A percentile compares a stretch with the other conserved stretches of the same genome.
phyloP scores from a whole-genome alignment of 2,888 invertebrate species.

The Tenthredo amoena region DNA sequence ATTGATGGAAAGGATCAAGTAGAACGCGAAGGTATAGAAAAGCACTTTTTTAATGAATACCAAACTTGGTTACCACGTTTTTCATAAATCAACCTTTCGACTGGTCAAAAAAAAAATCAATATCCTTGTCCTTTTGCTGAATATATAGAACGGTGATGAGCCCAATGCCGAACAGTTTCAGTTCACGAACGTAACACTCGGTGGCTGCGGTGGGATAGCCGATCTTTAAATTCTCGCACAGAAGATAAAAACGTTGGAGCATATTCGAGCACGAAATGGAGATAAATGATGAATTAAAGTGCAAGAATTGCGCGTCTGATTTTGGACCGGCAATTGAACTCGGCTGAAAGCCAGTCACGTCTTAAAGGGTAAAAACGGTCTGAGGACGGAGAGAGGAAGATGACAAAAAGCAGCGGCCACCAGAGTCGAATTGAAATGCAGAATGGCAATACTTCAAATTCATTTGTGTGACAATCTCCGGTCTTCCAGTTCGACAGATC shows the following conservation, averaged over 20 bases:
- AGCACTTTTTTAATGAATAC: background rate
- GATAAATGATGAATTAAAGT: background rate
- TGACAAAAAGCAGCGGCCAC: conserved; percentile 1
- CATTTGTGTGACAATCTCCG: conserved; percentile 68
- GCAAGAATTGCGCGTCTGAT: background rate
- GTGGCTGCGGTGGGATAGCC: background rate
- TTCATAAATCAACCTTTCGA: background rate
- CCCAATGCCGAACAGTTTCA: background rate
- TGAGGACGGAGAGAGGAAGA: background rate
- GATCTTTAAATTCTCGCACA: background rate
- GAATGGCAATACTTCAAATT: conserved; percentile 69
- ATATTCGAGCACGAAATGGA: background rate
- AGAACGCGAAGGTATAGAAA: background rate
- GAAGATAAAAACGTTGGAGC: background rate
- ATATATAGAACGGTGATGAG: background rate
- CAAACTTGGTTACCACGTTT: background rate
- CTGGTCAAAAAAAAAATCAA: background rate
- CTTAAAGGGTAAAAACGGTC: background rate
- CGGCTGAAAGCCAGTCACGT: conserved; percentile 25
- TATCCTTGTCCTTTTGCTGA: background rate
- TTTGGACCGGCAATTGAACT: conserved; percentile 23
- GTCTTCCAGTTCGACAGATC: conserved; percentile 59
- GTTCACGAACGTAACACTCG: background rate
- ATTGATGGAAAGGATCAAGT: background rate
- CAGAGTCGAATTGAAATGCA: conserved; percentile 64